Conservation (phyloP, 92 coral and sea anemone species). For the Blastomussa wellsi region DNA sequence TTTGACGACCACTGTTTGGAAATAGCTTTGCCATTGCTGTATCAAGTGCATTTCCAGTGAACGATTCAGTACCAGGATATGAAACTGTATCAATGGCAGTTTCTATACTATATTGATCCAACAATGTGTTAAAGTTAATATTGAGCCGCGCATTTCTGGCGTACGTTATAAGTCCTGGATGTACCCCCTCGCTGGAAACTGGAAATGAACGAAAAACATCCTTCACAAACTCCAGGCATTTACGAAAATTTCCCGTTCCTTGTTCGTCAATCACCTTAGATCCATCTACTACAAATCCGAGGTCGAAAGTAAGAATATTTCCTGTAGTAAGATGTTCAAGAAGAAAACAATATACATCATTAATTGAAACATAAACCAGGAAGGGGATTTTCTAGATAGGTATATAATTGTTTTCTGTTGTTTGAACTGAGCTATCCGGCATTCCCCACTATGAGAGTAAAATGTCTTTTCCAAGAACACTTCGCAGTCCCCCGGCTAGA, state of each 20-base stretch:
- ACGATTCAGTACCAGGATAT: conserved; percentile 76
- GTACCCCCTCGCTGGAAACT: conserved; percentile 67
- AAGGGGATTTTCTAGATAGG: not conserved
- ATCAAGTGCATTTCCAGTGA: conserved; percentile 71
- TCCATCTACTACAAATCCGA: conserved; percentile 88
- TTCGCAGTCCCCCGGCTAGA: too few relatives aligned
- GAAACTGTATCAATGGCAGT: conserved; percentile 64
- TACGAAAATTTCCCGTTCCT: conserved; percentile 82
- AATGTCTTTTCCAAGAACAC: too few relatives aligned
- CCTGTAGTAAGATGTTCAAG: conserved; percentile 5
- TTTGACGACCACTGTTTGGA: conserved; percentile 72
- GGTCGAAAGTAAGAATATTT: conserved; percentile 59
- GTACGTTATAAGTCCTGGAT: conserved; percentile 72
- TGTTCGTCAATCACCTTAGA: conserved; percentile 74
- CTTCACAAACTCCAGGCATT: conserved; percentile 79
- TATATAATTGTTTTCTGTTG: too few relatives aligned
- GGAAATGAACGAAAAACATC: conserved; percentile 72
- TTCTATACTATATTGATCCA: conserved; percentile 55
- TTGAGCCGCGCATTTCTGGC: conserved; percentile 59
- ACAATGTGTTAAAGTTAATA: conserved; percentile 60
- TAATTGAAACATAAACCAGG: not conserved
- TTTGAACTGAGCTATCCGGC: too few relatives aligned
- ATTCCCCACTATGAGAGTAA: too few relatives aligned
- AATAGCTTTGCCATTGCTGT: conserved; percentile 70
- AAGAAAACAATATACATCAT: not conserved